Conservation (phyloP, 2,888 invertebrate genomes). For the Platycheirus albimanus region DNA sequence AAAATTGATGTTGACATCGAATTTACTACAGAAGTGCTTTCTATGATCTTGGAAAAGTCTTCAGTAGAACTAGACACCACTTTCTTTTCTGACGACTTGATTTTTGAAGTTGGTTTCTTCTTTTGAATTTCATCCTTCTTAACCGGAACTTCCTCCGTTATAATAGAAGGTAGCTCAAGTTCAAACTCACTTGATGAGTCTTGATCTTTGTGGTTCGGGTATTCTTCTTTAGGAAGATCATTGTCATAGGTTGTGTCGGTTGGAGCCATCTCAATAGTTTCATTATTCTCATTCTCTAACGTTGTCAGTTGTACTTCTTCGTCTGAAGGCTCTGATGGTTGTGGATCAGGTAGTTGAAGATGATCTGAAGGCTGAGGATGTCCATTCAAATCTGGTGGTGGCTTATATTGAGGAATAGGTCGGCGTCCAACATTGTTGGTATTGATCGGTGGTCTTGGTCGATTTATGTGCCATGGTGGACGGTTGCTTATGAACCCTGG, state of each 20-base stretch:
- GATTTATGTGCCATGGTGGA: slow-evolving; percentile 87
- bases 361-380: slow-evolving; percentile 74
- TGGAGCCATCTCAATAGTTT: slow-evolving; percentile 70
- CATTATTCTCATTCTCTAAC: slow-evolving; percentile 62
- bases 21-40: slow-evolving; percentile 80
- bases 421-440: slow-evolving; percentile 83
- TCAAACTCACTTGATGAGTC: slow-evolving; percentile 50
- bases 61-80: slow-evolving; percentile 79
- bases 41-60: slow-evolving; percentile 78
- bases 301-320: slow-evolving; percentile 82
- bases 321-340: slow-evolving; percentile 79
- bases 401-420: slow-evolving; percentile 86
- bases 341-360: slow-evolving; percentile 75
- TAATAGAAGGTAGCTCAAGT: slow-evolving; percentile 52
- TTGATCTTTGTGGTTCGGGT: slow-evolving; percentile 30
- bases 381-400: slow-evolving; percentile 83
- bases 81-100: slow-evolving; percentile 65
- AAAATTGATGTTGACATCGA: slow-evolving; percentile 73
- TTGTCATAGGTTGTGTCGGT: slow-evolving; percentile 78
- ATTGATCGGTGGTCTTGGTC: slow-evolving; percentile 83
- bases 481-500: slow-evolving; percentile 85
- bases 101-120: slow-evolving; percentile 80
- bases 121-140: slow-evolving; percentile 80
- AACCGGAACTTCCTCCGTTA: slow-evolving; percentile 69
- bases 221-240: slow-evolving; percentile 63